phyloP scores from a whole-genome alignment of 2,797 vertebrate species.

The Labeo calbasu region DNA sequence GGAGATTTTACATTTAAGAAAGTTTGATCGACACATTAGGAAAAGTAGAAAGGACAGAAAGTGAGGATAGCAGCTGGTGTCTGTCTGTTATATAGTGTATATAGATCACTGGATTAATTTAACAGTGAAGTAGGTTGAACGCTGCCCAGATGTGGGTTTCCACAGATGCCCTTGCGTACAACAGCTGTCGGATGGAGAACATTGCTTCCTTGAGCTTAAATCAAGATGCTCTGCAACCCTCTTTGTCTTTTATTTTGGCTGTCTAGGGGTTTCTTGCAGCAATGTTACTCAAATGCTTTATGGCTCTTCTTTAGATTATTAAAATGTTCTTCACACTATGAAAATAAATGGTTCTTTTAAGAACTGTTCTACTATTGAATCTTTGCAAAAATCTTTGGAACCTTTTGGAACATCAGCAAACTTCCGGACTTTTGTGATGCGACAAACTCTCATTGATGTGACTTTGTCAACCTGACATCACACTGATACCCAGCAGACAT shows the following conservation, averaged over 20 bases:
- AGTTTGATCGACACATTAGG: neutral
- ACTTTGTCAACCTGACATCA: neutral
- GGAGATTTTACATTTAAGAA: neutral
- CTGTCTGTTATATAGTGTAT: conserved; percentile 16
- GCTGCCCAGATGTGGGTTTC: conserved; percentile 9
- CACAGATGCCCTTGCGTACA: neutral
- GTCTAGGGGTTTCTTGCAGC: neutral
- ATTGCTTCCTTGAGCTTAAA: neutral
- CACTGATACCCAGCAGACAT: neutral
- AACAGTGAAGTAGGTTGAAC: neutral
- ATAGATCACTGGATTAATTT: conserved; percentile 43
- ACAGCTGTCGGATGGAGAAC: conserved; percentile 25
- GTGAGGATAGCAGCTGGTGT: neutral
- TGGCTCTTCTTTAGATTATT: neutral
- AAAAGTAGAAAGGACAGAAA: neutral
- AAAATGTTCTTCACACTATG: neutral
- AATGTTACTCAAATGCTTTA: neutral
- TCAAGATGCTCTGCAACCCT: neutral
- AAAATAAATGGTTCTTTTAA: neutral
- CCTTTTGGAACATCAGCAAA: neutral
- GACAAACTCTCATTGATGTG: neutral
- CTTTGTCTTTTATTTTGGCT: neutral
- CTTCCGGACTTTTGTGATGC: neutral
- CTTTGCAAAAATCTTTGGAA: neutral
- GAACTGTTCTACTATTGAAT: neutral